These are phyloP conservation scores for Colostygia pectinataria DNA, from an alignment of 2,888 invertebrate genomes.

Conservation along the genomic window DNA sequence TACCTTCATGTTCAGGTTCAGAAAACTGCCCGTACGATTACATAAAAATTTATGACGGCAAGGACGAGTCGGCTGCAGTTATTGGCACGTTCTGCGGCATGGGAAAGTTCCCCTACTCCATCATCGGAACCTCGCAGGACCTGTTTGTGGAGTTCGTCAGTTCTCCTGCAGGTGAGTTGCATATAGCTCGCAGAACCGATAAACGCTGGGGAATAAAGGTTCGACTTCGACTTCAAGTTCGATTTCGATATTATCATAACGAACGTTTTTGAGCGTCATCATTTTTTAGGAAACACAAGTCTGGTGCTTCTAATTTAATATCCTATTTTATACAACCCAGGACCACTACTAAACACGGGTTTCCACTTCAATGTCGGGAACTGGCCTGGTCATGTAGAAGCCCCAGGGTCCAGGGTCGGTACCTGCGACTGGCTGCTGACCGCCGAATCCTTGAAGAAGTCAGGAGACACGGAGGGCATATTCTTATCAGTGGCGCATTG, in stretches of 20 bases:
- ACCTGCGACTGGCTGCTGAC: conserved; percentile 95
- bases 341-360: conserved; percentile 94
- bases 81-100: conserved; percentile 96
- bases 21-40: conserved; percentile 96
- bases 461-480: conserved; percentile 93
- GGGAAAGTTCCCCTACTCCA: conserved; percentile 96
- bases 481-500: conserved; percentile 96
- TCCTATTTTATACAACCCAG: conserved; percentile 58
- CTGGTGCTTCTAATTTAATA: no score
- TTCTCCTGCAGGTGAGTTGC: conserved; percentile 88
- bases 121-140: conserved; percentile 95
- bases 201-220: no score
- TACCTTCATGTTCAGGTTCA: conserved; percentile 79
- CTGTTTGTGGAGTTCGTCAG: conserved; percentile 95
- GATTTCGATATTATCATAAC: no score
- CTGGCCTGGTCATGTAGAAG: conserved; percentile 96
- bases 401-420: conserved; percentile 92
- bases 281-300: no score
- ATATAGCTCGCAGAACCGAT: no score
- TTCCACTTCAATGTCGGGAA: conserved; percentile 97
- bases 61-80: conserved; percentile 92
- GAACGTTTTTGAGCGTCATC: no score
- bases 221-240: no score
- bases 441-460: conserved; percentile 89
- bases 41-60: conserved; percentile 94